These are phyloP conservation scores for Bombyx huttoni DNA, from an alignment of 2,888 invertebrate genomes.

Conservation along the genomic window DNA sequence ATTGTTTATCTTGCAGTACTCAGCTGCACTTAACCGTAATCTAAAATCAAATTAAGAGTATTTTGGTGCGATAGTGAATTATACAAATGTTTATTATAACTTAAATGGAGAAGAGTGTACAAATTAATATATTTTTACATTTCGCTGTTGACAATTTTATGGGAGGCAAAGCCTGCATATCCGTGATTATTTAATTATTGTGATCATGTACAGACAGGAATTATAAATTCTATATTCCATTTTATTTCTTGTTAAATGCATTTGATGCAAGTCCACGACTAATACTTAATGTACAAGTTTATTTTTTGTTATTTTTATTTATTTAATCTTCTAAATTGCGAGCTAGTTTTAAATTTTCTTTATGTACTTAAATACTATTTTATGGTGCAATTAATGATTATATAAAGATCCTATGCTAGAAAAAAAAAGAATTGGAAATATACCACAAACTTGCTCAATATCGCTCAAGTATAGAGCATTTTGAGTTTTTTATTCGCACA, in stretches of 20 bases:
- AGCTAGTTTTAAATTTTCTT: slow-evolving; percentile 21
- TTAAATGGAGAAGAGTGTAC: slow-evolving; percentile 60
- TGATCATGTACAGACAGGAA: slow-evolving; percentile 65
- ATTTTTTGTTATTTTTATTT: slow-evolving; percentile 40
- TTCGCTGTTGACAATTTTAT: slow-evolving; percentile 61
- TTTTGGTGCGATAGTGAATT: slow-evolving; percentile 71
- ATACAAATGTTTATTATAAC: slow-evolving; percentile 62
- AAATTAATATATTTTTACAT: slow-evolving; percentile 73
- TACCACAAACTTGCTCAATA: slow-evolving; percentile 48
- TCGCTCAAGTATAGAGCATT: slow-evolving; percentile 43
- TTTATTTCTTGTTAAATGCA: slow-evolving; percentile 53
- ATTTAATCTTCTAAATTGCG: slow-evolving; percentile 23
- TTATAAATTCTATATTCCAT: slow-evolving; percentile 70
- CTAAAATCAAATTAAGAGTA: slow-evolving; percentile 49
- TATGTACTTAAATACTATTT: slow-evolving; percentile 36
- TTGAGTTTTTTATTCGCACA: slow-evolving; percentile 48
- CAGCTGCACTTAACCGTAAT: slow-evolving; percentile 50
- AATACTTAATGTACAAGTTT: slow-evolving; percentile 56
- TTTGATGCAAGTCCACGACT: slow-evolving; percentile 70
- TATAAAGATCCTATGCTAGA: slow-evolving; percentile 29
- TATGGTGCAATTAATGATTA: slow-evolving; percentile 13
- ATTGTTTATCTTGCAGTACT: slow-evolving; percentile 51
- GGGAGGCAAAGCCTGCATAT: slow-evolving; percentile 61
- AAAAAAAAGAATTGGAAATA: slow-evolving; percentile 14
- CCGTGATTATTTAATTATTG: slow-evolving; percentile 65